A percentile compares a stretch with the other conserved stretches of the same genome.
Evolutionary conservation across 2,113 vertebrate species (phyloP).

Genomic region (Scomber japonicus): DNA sequence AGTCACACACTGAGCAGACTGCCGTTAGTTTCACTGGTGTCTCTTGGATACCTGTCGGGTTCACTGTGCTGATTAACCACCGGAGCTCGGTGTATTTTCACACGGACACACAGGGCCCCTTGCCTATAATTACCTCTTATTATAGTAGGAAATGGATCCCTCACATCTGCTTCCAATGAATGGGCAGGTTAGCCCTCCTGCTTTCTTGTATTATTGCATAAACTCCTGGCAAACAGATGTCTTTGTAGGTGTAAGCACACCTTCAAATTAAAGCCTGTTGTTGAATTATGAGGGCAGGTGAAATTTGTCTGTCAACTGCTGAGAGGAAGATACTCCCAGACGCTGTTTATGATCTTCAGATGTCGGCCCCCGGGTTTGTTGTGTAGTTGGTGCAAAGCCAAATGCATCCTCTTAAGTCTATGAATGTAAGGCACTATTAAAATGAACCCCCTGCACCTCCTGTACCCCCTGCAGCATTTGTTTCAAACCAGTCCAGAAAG

Average conservation of each 20-base stretch:
- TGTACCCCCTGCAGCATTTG: constrained; percentile 2
- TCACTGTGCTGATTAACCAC: constrained; percentile 56
- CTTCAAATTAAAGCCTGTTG: constrained; percentile 77
- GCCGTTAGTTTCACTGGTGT: constrained; percentile 47
- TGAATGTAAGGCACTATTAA: constrained; percentile 26
- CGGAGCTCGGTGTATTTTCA: constrained; percentile 64
- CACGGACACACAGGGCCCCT: constrained; percentile 59
- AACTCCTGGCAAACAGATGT: constrained; percentile 81
- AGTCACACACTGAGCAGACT: constrained; percentile 47
- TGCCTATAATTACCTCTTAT: constrained; percentile 83
- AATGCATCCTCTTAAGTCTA: constrained; percentile 6
- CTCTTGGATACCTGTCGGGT: constrained; percentile 31
- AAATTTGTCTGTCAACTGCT: constrained; percentile 70
- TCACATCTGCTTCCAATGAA: constrained; percentile 86
- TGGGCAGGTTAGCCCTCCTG: constrained; percentile 72
- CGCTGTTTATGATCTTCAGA: constrained; percentile 70
- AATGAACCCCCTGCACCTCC: constrained; percentile 18
- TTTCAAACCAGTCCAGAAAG: background rate
- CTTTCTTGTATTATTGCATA: constrained; percentile 76
- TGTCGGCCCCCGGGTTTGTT: constrained; percentile 45
- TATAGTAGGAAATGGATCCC: constrained; percentile 79
- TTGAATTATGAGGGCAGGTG: constrained; percentile 73
- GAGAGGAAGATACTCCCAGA: constrained; percentile 54
- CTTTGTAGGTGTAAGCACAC: constrained; percentile 59
- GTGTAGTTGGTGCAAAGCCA: constrained; percentile 37